Percentiles rank a stretch among this genome's conserved stretches.
Conservation (phyloP, 2,888 invertebrate genomes). For the Drosophila testacea region DNA sequence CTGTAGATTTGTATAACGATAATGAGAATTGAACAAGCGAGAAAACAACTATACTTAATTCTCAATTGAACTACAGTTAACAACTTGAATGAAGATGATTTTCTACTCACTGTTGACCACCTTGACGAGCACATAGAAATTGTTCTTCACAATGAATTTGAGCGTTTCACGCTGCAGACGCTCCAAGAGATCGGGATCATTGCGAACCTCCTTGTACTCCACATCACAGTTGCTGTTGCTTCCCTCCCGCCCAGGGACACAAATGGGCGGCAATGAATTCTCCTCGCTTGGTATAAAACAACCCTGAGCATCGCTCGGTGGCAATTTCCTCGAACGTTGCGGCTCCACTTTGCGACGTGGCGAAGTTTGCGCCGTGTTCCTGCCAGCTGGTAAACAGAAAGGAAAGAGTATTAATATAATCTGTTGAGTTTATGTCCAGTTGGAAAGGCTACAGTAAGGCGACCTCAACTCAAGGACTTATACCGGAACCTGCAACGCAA, state of each 20-base stretch:
- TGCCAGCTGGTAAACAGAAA: conserved; percentile 24
- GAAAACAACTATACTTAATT: too few relatives aligned
- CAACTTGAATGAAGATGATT: neutral
- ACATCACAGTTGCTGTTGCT: conserved; percentile 74
- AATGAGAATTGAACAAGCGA: neutral
- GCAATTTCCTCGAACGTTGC: conserved; percentile 71
- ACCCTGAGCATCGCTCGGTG: conserved; percentile 78
- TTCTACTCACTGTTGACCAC: conserved; percentile 89
- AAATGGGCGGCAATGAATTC: conserved; percentile 87
- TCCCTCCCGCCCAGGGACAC: conserved; percentile 69
- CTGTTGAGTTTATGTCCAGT: too few relatives aligned
- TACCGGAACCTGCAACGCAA: too few relatives aligned
- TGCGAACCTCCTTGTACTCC: conserved; percentile 84
- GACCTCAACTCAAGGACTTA: too few relatives aligned
- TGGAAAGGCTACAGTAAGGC: too few relatives aligned
- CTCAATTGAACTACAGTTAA: too few relatives aligned
- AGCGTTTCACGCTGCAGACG: conserved; percentile 88
- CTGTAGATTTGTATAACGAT: neutral
- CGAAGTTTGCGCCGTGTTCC: conserved; percentile 58
- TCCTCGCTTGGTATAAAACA: conserved; percentile 85
- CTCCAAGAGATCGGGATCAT: conserved; percentile 87
- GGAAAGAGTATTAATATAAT: neutral
- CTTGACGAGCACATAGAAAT: conserved; percentile 91
- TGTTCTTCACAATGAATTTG: conserved; percentile 91
- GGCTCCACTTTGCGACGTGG: conserved; percentile 67